A percentile compares a stretch with the other conserved stretches of the same genome.
Conservation (phyloP, 2,888 invertebrate species). For the Baronia brevicornis region DNA sequence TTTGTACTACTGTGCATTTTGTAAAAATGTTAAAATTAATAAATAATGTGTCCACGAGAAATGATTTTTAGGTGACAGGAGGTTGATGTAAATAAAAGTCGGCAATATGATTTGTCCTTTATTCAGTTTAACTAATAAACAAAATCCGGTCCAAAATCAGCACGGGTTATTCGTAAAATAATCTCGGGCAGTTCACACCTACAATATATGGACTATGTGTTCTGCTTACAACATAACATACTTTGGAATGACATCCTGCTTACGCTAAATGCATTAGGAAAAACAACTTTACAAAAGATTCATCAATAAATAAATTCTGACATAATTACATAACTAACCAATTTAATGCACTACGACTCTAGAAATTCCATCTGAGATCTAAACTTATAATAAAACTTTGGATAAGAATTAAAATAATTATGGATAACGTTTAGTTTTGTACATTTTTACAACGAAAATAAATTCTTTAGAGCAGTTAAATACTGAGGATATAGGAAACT, state of each 20-base stretch:
- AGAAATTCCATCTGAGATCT: constrained; percentile 69
- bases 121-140: constrained; percentile 67
- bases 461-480: constrained; percentile 36
- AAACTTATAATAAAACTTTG: constrained; percentile 73
- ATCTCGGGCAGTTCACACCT: constrained; percentile 46
- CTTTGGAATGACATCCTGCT: constrained; percentile 70
- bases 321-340: constrained; percentile 59
- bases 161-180: constrained; percentile 45
- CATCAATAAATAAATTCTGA: constrained; percentile 70
- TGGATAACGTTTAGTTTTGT: constrained; percentile 56
- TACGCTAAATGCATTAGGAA: constrained; percentile 41
- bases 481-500: constrained; percentile 41
- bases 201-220: constrained; percentile 38
- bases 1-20: not conserved
- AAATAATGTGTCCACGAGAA: too few species aligned
- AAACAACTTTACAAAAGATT: constrained; percentile 57
- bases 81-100: constrained; percentile 5
- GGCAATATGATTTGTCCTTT: constrained; percentile 48
- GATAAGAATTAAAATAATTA: constrained; percentile 67
- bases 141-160: constrained; percentile 55
- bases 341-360: constrained; percentile 43
- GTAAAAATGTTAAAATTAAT: constrained; percentile 1
- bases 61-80: too few species aligned
- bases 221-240: constrained; percentile 41
- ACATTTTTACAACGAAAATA: constrained; percentile 68